Percentiles rank a stretch among this genome's conserved stretches.
These are phyloP conservation scores for Simalia tracyae DNA, from an alignment of 2,797 vertebrate genomes.

Conservation along the genomic window DNA sequence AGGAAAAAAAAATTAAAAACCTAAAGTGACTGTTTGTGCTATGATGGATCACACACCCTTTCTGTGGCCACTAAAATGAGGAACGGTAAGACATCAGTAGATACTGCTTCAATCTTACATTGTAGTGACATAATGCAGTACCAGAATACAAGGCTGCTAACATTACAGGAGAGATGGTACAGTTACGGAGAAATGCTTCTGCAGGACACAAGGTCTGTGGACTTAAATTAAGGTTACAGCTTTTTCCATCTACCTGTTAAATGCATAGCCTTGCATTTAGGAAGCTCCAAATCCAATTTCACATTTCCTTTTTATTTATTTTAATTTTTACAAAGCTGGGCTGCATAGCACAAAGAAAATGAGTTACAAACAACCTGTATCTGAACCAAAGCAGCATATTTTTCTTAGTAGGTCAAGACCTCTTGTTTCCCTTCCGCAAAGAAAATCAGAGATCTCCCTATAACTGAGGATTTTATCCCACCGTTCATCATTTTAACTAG, in stretches of 20 bases:
- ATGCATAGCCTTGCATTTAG: background rate
- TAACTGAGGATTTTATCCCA: background rate
- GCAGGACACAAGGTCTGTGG: background rate
- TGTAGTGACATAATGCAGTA: background rate
- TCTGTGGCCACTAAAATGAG: background rate
- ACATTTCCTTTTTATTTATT: background rate
- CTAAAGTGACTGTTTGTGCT: background rate
- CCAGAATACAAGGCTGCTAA: background rate
- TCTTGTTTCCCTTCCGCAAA: background rate
- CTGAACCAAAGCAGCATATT: background rate
- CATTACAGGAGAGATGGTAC: background rate
- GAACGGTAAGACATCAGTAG: background rate
- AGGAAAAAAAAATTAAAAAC: background rate
- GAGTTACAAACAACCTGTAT: background rate
- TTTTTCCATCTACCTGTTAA: background rate
- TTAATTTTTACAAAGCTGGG: background rate
- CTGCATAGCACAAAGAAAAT: background rate
- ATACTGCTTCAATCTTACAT: background rate
- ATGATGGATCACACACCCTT: background rate
- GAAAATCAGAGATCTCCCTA: background rate
- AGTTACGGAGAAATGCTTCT: background rate
- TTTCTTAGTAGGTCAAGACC: background rate
- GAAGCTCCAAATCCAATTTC: background rate
- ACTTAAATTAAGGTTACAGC: background rate
- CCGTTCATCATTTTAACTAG: constrained; percentile 18